Base-by-base conservation (phyloP, 2,888 invertebrate genomes). In the Synergus itoensis region DNA sequence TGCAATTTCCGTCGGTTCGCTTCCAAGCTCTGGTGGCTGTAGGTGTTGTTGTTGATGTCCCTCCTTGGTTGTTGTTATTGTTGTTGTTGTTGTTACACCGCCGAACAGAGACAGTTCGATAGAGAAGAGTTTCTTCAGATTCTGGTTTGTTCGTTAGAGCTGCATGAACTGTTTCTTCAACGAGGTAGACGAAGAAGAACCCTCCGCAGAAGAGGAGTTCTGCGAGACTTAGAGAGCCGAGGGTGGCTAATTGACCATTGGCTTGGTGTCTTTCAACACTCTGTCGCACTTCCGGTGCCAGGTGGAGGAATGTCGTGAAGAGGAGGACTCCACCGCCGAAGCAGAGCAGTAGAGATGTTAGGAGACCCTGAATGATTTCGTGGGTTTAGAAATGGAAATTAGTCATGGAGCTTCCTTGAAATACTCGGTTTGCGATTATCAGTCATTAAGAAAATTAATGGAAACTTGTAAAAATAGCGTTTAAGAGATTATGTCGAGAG, bases 321-420 rank as follows among this genome's bases (percentile, higher is more conserved):
- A 95, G 92, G 40, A 95, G 91, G 9, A 95, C 95, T 18, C 95
- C 95, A 40, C 95, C 95, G 18, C 95, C 95, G 88, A 95, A 95
- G 87, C 95, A 95, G 73, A 95, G 92, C 77, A 95, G 89, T 83
- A 95, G 89, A 3, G 94, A 94, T 62, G 95, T 93, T 82, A 93
- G 87, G 16, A 94, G 90, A 86, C 94, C 93, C 88, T 94, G 92
- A 81, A 91, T 77, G 80, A 40, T 64, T 77, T 80, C 48, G 48
- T 36, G 75, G 1, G 18, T 60, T 63, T 78, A 73, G 53, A 73
- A 16, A 53, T n/a, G 14, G 67, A 45, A 21, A 65, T 77, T 18
- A 67, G n/a, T 36, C 1, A 40, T 73, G 53, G 12, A 73, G 36
- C 73, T 36, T 53, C 53, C 73, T 73, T 36, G 77, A 43, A 28